A percentile compares a stretch with the other conserved stretches of the same genome.
phyloP scores from a whole-genome alignment of 2,113 vertebrate genomes.

The Melierax canorus region DNA sequence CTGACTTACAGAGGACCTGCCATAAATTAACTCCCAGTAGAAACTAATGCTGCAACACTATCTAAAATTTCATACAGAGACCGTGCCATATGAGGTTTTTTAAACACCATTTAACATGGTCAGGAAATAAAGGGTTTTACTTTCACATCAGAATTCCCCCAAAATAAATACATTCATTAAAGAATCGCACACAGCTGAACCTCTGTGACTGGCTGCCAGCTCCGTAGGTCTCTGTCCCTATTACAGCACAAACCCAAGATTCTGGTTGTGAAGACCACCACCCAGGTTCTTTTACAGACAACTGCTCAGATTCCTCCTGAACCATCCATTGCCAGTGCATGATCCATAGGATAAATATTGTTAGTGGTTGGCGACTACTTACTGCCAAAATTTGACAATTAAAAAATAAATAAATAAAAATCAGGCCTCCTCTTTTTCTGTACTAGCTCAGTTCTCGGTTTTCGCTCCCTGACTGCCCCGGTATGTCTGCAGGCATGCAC shows the following conservation, averaged over 20 bases:
- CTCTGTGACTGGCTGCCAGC: neutral
- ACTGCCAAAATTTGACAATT: neutral
- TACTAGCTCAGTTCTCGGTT: too few relatives aligned
- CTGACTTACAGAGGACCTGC: neutral
- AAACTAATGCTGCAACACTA: neutral
- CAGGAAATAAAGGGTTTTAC: neutral
- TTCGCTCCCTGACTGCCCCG: neutral
- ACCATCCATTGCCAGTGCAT: neutral
- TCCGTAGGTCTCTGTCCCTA: neutral
- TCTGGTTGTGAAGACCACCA: neutral
- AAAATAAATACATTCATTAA: neutral
- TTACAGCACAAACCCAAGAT: neutral
- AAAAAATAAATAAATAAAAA: neutral
- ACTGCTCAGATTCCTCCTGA: neutral
- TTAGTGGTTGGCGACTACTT: neutral
- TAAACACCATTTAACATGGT: neutral
- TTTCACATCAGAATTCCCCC: neutral
- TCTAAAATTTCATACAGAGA: neutral
- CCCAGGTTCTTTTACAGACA: neutral
- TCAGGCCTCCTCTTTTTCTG: neutral
- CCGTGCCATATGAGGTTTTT: neutral
- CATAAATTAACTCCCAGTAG: neutral
- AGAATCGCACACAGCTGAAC: too few relatives aligned
- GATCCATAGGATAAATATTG: neutral
- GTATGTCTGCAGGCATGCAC: accelerated